These are phyloP conservation scores for Mormyrus lacerda DNA, from an alignment of 2,113 vertebrate species.

Conservation along the genomic window DNA sequence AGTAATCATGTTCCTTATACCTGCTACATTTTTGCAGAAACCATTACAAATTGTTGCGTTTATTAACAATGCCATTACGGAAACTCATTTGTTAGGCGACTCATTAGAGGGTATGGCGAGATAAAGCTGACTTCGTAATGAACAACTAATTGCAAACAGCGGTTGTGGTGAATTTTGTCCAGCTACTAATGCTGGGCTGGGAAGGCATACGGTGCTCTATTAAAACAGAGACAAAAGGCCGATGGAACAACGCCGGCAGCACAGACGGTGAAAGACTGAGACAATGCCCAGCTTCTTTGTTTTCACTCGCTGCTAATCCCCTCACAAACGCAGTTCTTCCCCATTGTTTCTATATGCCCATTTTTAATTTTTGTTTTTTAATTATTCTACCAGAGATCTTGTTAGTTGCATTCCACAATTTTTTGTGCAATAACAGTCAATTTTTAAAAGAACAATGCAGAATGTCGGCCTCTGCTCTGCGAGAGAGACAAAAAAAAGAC, in stretches of 20 bases:
- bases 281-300: not conserved
- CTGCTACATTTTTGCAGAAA: not conserved
- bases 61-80: not conserved
- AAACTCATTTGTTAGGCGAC: conserved; percentile 71
- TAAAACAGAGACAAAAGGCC: not conserved
- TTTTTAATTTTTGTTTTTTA: not conserved
- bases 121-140: conserved; percentile 80
- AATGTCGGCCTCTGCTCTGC: not conserved
- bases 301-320: not conserved
- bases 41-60: not conserved
- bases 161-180: conserved; percentile 66
- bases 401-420: not conserved
- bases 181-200: conserved; percentile 65
- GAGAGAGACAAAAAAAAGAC: not conserved
- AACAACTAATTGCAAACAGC: conserved; percentile 81
- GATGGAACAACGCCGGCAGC: not conserved
- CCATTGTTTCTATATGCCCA: not conserved
- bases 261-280: not conserved
- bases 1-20: not conserved
- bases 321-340: not conserved
- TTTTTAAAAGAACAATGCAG: not conserved
- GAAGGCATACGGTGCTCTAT: conserved; percentile 16
- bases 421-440: not conserved
- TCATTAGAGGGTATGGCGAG: conserved; percentile 69
- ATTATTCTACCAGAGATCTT: not conserved